These are phyloP conservation scores for Apocheima hispidaria DNA, from an alignment of 2,888 invertebrate genomes.

Conservation along the genomic window DNA sequence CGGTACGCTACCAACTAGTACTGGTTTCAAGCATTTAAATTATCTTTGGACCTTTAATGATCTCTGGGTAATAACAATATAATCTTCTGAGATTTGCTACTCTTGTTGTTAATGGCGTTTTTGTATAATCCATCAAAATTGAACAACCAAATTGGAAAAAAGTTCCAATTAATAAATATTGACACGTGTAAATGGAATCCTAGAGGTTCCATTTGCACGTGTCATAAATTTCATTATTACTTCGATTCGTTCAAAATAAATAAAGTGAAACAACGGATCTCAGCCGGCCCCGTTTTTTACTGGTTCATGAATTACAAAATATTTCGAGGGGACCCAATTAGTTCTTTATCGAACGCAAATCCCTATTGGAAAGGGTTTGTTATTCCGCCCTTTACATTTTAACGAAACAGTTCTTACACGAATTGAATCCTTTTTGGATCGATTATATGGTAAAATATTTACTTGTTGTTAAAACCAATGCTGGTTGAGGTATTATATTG, in stretches of 20 bases:
- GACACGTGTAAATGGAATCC: neutral
- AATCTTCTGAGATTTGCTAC: too few relatives aligned
- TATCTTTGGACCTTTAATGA: too few relatives aligned
- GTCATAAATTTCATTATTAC: conserved; percentile 1
- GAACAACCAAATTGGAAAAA: neutral
- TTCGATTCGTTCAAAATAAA: conserved; percentile 16
- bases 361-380: conserved; percentile 36
- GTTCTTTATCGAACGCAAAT: conserved; percentile 36
- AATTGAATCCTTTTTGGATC: conserved; percentile 37
- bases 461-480: too few relatives aligned
- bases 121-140: too few relatives aligned
- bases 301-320: conserved; percentile 39
- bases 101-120: too few relatives aligned
- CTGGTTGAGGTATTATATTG: too few relatives aligned
- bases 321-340: conserved; percentile 39
- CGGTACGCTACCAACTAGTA: too few relatives aligned
- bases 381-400: conserved; percentile 53
- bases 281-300: conserved; percentile 26
- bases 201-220: too few relatives aligned
- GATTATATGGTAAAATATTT: neutral
- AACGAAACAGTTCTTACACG: conserved; percentile 56
- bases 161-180: conserved; percentile 7
- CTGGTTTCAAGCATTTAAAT: too few relatives aligned
- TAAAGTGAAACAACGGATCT: conserved; percentile 15
- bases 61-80: too few relatives aligned